Evolutionary conservation across 1,140 invertebrate genomes (phyloP), one percentile per base, ranked within the genome.

Genomic region (Drosophila novamexicana): DNA sequence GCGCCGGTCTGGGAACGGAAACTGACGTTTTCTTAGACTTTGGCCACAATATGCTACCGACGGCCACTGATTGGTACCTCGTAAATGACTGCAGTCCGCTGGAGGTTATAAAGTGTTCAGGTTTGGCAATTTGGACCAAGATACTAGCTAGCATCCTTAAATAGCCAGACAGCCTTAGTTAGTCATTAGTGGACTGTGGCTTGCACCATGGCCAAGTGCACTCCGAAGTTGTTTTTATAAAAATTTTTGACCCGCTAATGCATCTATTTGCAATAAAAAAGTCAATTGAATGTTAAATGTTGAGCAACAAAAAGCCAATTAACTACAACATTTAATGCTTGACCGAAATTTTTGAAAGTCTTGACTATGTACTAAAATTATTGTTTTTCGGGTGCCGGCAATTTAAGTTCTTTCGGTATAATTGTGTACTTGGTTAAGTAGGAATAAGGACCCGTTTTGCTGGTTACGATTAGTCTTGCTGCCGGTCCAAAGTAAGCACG

Each of bases 1-100:
- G 62, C 58, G 29, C 63, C 63, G 47, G 75, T 73, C 84, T 88
- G 83, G 77, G 84, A 88, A 83, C 84, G 84, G 83, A 88, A 88
- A 77, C 84, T 80, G 76, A 16, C 56, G 71, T 66, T 71, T 77
- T 67, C 79, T 71, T 54, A 44, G 56, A 49, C 56, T 36, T 42
- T 18, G 49, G 8, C 45, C 22, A 39, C 18, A 47, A 22, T 16
- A 40, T 22, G 34, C 42, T 52, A 56, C 39, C 47, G 49, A 18
- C 18, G 2, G 12, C 29, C 6, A 45, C 56, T 22, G 37, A 34
- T 37, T 44, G 29, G 37, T 32, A 54, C 18, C 37, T 57, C 6
- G 32, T 29, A 49, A 57, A 62, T 63, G 49, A 12, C 49, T 22
- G 44, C 61, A 49, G 44, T 44, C 47, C 80, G 65, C 49, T 69